Evolutionary conservation across 2,797 vertebrate genomes (phyloP), one percentile per base, ranked within the genome.

Genomic region (Choloepus didactylus): DNA sequence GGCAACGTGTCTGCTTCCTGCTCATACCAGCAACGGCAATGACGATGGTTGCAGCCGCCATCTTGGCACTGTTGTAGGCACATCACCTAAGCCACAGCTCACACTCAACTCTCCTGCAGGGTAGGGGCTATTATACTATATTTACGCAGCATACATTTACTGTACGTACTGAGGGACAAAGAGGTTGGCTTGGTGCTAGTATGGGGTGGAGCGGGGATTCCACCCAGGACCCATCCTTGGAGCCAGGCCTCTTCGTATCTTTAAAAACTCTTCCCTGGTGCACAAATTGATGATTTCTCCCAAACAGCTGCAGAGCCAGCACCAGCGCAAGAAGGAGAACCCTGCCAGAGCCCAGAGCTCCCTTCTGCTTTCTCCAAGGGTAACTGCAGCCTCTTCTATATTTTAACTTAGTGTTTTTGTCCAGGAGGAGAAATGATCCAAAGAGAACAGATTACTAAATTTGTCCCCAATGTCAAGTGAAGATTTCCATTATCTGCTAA

Each of bases 321-420:
- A 0, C 25, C 46, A 31, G 14, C 2, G 7, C 29, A 21, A 0
- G 38, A 18, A 8, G 35, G 5, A n/a, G 35, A 46, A 11, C 9
- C 46, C 4, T 2, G 2, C 29, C 15, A 16, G 14, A n/a, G 9
- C 27, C 62, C 62, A 44, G n/a, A 31, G 9, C 38, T 14, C n/a
- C 19, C 18, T 15, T 46, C 25, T 29, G 4, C 6, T 38, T 64
- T 2, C 69, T 3, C 51, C 18, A 25, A 31, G 25, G 38, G 6
- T 7, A 9, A 21, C 8, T 9, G 2, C 11, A 41, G 49, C 35
- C 62, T 62, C 23, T 27, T 46, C 6, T 12, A 38, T 72, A 35
- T 12, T 62, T 29, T 35, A 41, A 38, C 23, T 21, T n/a, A 31
- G 15, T 27, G 38, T 5, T 15, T n/a, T n/a, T 66, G 18, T 9